phyloP scores from a whole-genome alignment of 2,888 invertebrate species.

The Mesorhabditis sp. region DNA sequence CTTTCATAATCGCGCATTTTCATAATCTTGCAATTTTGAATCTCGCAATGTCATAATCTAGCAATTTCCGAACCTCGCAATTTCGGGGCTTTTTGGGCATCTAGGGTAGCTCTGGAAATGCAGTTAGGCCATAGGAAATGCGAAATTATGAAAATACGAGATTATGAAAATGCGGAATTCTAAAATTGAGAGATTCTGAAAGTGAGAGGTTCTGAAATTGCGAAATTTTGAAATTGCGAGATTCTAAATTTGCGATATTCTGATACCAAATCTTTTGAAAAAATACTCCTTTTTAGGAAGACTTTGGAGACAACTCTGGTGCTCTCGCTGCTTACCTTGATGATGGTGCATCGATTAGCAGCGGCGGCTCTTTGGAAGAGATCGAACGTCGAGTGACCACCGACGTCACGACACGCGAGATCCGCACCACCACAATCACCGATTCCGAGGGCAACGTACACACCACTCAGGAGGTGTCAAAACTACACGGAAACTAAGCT shows the following conservation, averaged over 20 bases:
- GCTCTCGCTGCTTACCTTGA: slow-evolving; percentile 35
- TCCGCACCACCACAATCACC: slow-evolving; percentile 37
- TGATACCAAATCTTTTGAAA: background rate
- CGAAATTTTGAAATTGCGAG: too few species aligned
- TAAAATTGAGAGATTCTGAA: too few species aligned
- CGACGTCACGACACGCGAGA: slow-evolving; percentile 48
- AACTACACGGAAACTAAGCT: background rate
- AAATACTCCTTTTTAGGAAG: background rate
- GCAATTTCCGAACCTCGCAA: too few species aligned
- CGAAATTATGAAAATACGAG: too few species aligned
- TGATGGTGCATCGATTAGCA: slow-evolving; percentile 39
- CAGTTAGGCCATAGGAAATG: too few species aligned
- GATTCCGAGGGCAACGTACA: slow-evolving; percentile 37
- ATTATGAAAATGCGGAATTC: too few species aligned
- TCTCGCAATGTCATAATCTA: too few species aligned
- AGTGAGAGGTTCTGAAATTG: too few species aligned
- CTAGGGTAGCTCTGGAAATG: too few species aligned
- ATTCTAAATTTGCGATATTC: background rate
- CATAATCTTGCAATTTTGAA: too few species aligned
- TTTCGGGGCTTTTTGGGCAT: too few species aligned
- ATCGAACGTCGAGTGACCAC: slow-evolving; percentile 54
- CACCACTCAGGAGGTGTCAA: background rate
- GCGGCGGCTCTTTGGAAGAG: slow-evolving; percentile 36
- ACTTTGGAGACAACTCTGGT: slow-evolving; percentile 25
- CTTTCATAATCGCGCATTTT: too few species aligned